A percentile compares a stretch with the other conserved stretches of the same genome.
phyloP scores from a whole-genome alignment of 1,140 invertebrate species.

The Diorhabda sublineata region DNA sequence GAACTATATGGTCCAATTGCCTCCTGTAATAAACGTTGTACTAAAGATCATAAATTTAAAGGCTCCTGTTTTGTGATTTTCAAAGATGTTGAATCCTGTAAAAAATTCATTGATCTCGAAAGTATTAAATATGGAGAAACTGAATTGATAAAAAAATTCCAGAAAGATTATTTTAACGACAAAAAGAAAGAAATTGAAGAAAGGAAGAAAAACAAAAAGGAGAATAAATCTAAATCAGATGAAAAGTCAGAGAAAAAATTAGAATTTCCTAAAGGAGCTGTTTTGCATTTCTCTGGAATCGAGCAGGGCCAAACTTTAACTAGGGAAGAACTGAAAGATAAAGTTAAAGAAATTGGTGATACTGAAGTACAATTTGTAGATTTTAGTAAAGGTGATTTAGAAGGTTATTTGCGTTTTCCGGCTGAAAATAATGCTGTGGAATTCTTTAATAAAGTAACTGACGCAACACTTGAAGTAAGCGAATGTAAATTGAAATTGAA shows the following conservation, averaged over 20 bases:
- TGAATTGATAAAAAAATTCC: slow-evolving; percentile 67
- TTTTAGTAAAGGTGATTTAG: slow-evolving; percentile 65
- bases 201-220: slow-evolving; percentile 53
- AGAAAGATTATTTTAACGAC: slow-evolving; percentile 64
- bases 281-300: slow-evolving; percentile 63
- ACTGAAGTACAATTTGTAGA: slow-evolving; percentile 69
- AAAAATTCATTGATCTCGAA: slow-evolving; percentile 59
- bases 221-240: slow-evolving; percentile 44
- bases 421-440: slow-evolving; percentile 65
- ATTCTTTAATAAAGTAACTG: slow-evolving; percentile 60
- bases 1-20: slow-evolving; percentile 67
- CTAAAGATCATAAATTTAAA: slow-evolving; percentile 70
- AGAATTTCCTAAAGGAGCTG: slow-evolving; percentile 62
- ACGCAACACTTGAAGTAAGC: slow-evolving; percentile 57
- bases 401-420: slow-evolving; percentile 66
- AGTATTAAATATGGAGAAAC: slow-evolving; percentile 69
- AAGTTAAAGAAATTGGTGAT: slow-evolving; percentile 57
- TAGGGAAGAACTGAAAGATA: slow-evolving; percentile 67
- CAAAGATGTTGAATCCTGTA: slow-evolving; percentile 66
- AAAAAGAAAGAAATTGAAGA: slow-evolving; percentile 66
- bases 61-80: slow-evolving; percentile 88
- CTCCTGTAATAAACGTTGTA: slow-evolving; percentile 69
- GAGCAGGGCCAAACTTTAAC: slow-evolving; percentile 53
- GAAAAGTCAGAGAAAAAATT: slow-evolving; percentile 47
- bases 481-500: slow-evolving; percentile 52